phyloP scores from a whole-genome alignment of 2,888 invertebrate species.

The Odontomyia ornata region DNA sequence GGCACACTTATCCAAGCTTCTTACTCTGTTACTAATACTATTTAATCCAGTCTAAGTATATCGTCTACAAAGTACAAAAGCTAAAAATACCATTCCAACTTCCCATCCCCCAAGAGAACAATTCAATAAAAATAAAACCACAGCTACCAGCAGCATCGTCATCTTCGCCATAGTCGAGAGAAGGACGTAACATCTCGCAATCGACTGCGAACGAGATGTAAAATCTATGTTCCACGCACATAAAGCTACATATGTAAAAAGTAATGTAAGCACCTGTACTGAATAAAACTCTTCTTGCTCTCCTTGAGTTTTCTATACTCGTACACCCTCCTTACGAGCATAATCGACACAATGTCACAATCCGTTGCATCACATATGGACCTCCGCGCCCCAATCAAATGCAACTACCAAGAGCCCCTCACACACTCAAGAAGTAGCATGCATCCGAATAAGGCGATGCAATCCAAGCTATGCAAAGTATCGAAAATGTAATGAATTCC shows the following conservation, averaged over 20 bases:
- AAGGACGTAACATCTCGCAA: slow-evolving; percentile 11
- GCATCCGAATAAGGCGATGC: background rate
- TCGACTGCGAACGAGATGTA: slow-evolving; percentile 40
- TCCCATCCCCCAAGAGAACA: slow-evolving; percentile 9
- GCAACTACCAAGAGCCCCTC: background rate
- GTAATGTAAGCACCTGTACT: slow-evolving; percentile 3
- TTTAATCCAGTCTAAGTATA: background rate
- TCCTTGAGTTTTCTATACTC: slow-evolving; percentile 13
- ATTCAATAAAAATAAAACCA: no score
- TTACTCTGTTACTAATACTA: slow-evolving; percentile 28
- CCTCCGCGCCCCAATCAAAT: background rate
- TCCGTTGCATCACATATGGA: background rate
- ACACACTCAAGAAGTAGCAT: background rate
- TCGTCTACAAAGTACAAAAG: background rate
- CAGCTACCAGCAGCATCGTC: background rate
- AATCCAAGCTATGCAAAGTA: background rate
- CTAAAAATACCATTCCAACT: background rate
- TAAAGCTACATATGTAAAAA: slow-evolving; percentile 34
- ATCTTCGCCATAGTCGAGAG: slow-evolving; percentile 5
- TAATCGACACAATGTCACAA: background rate
- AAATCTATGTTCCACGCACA: slow-evolving; percentile 45
- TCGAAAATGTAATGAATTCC: background rate
- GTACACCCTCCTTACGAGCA: background rate
- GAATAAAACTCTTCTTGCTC: slow-evolving; percentile 17
- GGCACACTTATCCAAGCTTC: background rate